Conservation (phyloP, 2,113 vertebrate genomes). For the Lontra canadensis region DNA sequence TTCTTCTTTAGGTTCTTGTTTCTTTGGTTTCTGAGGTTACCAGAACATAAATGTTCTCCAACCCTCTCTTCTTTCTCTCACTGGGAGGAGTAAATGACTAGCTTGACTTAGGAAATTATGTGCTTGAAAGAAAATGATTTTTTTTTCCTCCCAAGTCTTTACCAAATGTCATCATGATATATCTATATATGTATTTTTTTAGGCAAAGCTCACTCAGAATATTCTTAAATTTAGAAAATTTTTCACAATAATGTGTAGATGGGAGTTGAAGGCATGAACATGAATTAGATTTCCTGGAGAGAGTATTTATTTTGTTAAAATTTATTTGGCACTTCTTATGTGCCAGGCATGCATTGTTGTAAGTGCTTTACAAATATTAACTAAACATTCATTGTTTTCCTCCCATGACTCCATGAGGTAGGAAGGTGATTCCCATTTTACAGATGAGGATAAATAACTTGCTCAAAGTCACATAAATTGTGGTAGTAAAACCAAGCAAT, state of each 20-base stretch:
- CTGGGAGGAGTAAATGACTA: neutral
- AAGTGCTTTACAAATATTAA: slow-evolving; percentile 9
- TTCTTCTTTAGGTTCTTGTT: neutral
- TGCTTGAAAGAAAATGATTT: neutral
- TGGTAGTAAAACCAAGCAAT: neutral
- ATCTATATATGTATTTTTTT: neutral
- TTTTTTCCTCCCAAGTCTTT: neutral
- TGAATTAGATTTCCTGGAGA: neutral
- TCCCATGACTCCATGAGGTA: neutral
- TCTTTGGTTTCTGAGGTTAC: neutral
- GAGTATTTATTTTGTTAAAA: neutral
- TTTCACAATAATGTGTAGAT: neutral
- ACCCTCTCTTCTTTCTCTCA: neutral
- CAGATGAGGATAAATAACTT: neutral
- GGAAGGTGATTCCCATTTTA: neutral
- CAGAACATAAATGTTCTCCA: neutral
- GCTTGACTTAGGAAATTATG: neutral
- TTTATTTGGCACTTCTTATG: neutral
- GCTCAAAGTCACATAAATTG: neutral
- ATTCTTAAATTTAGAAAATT: slow-evolving; percentile 13
- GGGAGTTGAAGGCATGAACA: neutral
- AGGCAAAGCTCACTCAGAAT: neutral
- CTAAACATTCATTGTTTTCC: neutral
- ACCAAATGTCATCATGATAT: neutral
- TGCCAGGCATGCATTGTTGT: neutral